Base-by-base conservation (phyloP, 1,140 invertebrate genomes). In the Drosophila bocqueti region DNA sequence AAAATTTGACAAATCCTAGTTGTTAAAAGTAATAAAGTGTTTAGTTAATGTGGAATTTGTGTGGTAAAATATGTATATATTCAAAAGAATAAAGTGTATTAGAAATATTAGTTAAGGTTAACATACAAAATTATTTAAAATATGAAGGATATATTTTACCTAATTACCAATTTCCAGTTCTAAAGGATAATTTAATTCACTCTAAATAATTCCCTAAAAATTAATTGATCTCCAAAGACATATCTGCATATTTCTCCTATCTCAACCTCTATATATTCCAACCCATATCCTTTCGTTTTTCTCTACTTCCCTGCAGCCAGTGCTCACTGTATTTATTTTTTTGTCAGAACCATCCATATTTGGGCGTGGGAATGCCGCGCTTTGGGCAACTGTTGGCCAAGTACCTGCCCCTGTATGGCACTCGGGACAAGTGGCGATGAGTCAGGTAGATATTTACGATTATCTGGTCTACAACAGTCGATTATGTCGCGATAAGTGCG, bases 391-490 rank as follows among this genome's bases (percentile, higher is more conserved):
- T 63, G 64, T 21, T n/a, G 15, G 29, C 29, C 4, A 65, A 43
- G 31, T 69, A 71, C 67, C 67, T 71, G 67, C 40, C 49, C 13
- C 36, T 43, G 62, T 26, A 47, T 34, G 49, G 49, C 49, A 29
- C n/a, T 52, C 29, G 38, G n/a, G 3, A 24, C 8, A 40, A 55
- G 38, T 21, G 36, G 13, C 57, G 40, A 71, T 68, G 63, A 71
- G 38, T 71, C 67, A 71, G 49, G 34, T 71, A 71, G 47, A 71
- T 71, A 71, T 45, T 16, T 15, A 38, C 15, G 47, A 67, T 67
- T 69, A 69, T 69, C 67, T 68, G 67, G 42, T 65, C 60, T 69
- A 45, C 36, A 69, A 38, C 38, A 11, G 36, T 16, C 67, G 67
- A 68, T 71, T 47, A 68, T 55, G 10, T 16, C 15, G 49, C 49